Conservation (phyloP, 1,140 invertebrate species). For the Pseudomyrmex flavicornis region DNA sequence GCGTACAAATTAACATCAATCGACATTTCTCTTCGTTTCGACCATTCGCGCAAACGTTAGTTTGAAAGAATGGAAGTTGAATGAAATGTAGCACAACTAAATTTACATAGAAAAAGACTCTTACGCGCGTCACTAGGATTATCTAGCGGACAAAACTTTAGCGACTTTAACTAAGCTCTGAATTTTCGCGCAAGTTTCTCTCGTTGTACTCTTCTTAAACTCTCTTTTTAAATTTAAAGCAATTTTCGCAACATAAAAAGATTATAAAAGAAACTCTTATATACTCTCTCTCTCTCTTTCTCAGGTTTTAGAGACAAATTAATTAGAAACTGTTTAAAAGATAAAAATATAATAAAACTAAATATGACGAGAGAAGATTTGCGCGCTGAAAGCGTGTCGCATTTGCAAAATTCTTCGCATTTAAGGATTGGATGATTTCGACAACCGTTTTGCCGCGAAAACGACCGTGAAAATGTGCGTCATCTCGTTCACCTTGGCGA, state of each 20-base stretch:
- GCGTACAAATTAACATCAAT: too few relatives aligned
- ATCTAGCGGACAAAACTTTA: conserved; percentile 26
- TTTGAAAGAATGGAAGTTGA: not conserved
- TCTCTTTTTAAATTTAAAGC: conserved; percentile 28
- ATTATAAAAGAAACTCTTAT: conserved; percentile 4
- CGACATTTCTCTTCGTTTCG: not conserved
- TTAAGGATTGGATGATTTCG: conserved; percentile 22
- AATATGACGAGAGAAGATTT: not conserved
- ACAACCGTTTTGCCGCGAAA: conserved; percentile 11
- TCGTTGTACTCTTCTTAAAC: conserved; percentile 2
- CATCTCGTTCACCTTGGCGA: conserved; percentile 59
- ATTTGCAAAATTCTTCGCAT: conserved; percentile 18
- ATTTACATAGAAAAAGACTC: not conserved
- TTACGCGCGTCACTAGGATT: conserved; percentile 8
- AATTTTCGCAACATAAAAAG: conserved; percentile 11
- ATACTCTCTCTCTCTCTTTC: not conserved
- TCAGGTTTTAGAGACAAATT: conserved; percentile 15
- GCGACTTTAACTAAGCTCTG: conserved; percentile 3
- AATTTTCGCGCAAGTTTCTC: conserved; percentile 34
- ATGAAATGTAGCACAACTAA: conserved; percentile 11
- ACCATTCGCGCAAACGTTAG: not conserved
- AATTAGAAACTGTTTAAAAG: not conserved
- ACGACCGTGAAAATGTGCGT: conserved; percentile 26
- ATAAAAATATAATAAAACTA: conserved; percentile 10
- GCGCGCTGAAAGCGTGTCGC: not conserved